Conservation (phyloP, 2,888 invertebrate species). For the Cistogaster globosa region DNA sequence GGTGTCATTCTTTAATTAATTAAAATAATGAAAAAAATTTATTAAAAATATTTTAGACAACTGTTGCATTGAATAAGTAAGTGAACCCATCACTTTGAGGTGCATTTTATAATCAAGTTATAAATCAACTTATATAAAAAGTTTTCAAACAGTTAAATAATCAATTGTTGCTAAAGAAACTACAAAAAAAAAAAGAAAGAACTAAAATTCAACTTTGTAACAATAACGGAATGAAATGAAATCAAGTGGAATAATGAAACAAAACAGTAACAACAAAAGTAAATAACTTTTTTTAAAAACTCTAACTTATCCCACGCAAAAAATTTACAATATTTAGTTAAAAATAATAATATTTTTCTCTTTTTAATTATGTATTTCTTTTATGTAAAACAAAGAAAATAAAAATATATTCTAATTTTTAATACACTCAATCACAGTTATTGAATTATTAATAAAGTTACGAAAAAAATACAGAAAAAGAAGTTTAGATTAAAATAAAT, state of each 20-base stretch:
- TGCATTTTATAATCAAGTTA: neutral
- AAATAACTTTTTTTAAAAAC: slow-evolving; percentile 59
- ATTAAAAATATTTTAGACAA: too few species aligned
- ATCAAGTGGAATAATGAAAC: slow-evolving; percentile 11
- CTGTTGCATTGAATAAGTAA: neutral
- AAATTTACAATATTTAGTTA: slow-evolving; percentile 67
- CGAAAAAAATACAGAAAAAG: slow-evolving; percentile 47
- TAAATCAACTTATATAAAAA: too few species aligned
- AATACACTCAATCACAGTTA: slow-evolving; percentile 69
- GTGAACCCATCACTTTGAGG: neutral
- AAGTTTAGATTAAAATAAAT: slow-evolving; percentile 60
- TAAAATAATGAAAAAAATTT: too few species aligned
- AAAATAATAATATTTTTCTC: slow-evolving; percentile 47
- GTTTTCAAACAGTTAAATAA: too few species aligned
- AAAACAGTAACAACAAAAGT: slow-evolving; percentile 41
- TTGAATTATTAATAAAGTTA: slow-evolving; percentile 65
- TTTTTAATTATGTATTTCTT: slow-evolving; percentile 11
- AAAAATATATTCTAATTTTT: slow-evolving; percentile 58
- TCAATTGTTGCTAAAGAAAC: too few species aligned
- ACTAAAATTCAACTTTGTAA: too few species aligned
- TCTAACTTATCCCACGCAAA: slow-evolving; percentile 71
- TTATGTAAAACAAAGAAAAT: slow-evolving; percentile 36
- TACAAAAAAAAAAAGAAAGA: neutral
- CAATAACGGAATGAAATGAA: slow-evolving; percentile 25
- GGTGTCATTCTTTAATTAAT: too few species aligned